phyloP scores from a whole-genome alignment of 2,113 vertebrate species.

The Aspiorhynchus laticeps region DNA sequence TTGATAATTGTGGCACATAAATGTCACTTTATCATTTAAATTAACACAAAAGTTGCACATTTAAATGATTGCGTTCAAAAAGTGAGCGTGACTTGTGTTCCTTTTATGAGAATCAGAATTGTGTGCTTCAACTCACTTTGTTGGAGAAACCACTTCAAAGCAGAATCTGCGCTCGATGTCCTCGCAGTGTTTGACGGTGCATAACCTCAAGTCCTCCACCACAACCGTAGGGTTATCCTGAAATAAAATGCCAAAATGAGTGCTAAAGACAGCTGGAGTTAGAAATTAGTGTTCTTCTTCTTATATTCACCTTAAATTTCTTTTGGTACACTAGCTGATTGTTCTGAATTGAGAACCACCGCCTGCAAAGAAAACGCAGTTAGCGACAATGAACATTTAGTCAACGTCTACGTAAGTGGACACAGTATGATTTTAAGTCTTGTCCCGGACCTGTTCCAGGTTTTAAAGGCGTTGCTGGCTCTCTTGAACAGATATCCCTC shows the following conservation, averaged over 20 bases:
- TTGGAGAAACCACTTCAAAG: slow-evolving; percentile 97
- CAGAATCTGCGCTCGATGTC: slow-evolving; percentile 96
- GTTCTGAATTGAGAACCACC: slow-evolving; percentile 99
- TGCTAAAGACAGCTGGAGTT: background rate
- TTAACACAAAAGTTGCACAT: background rate
- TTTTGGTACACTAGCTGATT: slow-evolving; percentile 99
- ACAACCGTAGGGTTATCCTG: slow-evolving; percentile 97
- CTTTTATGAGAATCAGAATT: background rate
- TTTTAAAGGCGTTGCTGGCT: slow-evolving; percentile 99
- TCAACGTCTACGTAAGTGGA: background rate
- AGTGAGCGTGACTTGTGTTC: no score
- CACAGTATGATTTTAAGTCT: background rate
- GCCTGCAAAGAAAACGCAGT: slow-evolving; percentile 78
- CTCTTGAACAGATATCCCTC: slow-evolving; percentile 98
- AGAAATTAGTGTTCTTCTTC: background rate
- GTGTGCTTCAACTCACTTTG: slow-evolving; percentile 81
- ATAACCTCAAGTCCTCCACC: slow-evolving; percentile 94
- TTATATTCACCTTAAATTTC: slow-evolving; percentile 93
- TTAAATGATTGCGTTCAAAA: no score
- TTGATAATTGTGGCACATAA: no score
- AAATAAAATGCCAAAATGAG: background rate
- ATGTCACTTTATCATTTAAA: no score
- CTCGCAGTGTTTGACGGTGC: slow-evolving; percentile 96
- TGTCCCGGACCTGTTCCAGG: slow-evolving; percentile 90
- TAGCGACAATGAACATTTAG: background rate